Evolutionary conservation across 2,797 vertebrate species (phyloP).

Genomic region (Periparus ater): DNA sequence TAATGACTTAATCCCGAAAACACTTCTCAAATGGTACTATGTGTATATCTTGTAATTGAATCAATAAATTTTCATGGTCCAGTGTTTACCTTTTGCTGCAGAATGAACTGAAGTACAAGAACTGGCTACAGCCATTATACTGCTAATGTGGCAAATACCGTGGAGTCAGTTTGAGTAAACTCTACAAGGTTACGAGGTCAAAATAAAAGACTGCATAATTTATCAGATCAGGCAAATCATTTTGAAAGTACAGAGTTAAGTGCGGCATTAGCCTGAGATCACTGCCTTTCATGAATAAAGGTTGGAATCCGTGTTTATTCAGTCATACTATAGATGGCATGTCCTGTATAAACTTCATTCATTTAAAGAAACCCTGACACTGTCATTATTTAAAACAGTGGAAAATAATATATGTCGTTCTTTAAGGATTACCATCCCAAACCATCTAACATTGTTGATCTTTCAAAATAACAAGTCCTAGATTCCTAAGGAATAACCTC

Average conservation of each 20-base stretch:
- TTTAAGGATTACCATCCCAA: constrained; percentile 36
- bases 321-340: constrained; percentile 62
- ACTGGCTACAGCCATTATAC: constrained; percentile 29
- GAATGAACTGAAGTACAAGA: constrained; percentile 47
- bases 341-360: constrained; percentile 69
- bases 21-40: constrained; percentile 35
- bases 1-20: constrained; percentile 30
- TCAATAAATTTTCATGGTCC: constrained; percentile 48
- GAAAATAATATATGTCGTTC: constrained; percentile 3
- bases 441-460: not conserved
- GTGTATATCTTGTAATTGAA: constrained; percentile 37
- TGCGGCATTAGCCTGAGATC: constrained; percentile 61
- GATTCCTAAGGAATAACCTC: not conserved
- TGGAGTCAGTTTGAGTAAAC: constrained; percentile 69
- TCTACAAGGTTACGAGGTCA: constrained; percentile 67
- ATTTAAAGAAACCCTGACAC: constrained; percentile 54
- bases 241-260: constrained; percentile 68
- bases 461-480: not conserved
- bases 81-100: constrained; percentile 48
- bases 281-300: constrained; percentile 65
- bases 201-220: constrained; percentile 76
- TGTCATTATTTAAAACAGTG: constrained; percentile 41
- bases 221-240: constrained; percentile 72
- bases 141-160: constrained; percentile 58
- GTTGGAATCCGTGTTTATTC: constrained; percentile 71